Evolutionary conservation across 2,113 vertebrate species (phyloP), one percentile per base, ranked within the genome.

Genomic region (Centropus bengalensis): DNA sequence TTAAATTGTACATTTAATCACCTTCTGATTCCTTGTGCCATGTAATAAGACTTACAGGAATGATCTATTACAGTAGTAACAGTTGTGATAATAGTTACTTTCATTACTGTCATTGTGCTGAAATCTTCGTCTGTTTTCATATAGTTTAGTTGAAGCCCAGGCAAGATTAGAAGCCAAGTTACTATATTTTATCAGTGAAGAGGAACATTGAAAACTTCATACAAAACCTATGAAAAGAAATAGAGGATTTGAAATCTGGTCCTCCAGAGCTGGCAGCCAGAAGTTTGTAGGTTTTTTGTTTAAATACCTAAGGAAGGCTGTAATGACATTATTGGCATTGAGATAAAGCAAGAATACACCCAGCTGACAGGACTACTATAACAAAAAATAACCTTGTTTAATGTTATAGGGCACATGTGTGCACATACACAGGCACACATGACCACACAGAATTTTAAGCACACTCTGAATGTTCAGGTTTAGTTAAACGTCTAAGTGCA

Each of bases 341-440:
- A 91, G 66, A 91, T 68, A 85, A 84, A 89, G 23, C 47, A 78
- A 71, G 44, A 82, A 71, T 45, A 87, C 87, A 89, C 71, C 32
- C 33, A 77, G n/a, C 9, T 82, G 84, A 40, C n/a, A 75, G 66
- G 38, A 67, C 59, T 28, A 76, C 19, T 56, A 7, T 44, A 81
- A 79, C 33, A 86, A 75, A 79, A 47, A 60, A 60, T 36, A 81
- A 76, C 14, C 1, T 32, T 49, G 36, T 82, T 86, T 49, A 82
- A 86, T 51, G 17, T 52, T 44, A 30, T 22, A 60, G 82, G 60
- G 52, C n/a, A 64, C 0, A 0, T 24, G 20, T 8, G 21, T 3
- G 4, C 0, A 0, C 30, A 27, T 24, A 19, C 19, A 71, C 14
- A 47, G 40, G 40, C 28, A 47, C 44, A 49, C 6, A 14, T 0